phyloP scores from a whole-genome alignment of 2,888 invertebrate species.

The Thyatira batis region DNA sequence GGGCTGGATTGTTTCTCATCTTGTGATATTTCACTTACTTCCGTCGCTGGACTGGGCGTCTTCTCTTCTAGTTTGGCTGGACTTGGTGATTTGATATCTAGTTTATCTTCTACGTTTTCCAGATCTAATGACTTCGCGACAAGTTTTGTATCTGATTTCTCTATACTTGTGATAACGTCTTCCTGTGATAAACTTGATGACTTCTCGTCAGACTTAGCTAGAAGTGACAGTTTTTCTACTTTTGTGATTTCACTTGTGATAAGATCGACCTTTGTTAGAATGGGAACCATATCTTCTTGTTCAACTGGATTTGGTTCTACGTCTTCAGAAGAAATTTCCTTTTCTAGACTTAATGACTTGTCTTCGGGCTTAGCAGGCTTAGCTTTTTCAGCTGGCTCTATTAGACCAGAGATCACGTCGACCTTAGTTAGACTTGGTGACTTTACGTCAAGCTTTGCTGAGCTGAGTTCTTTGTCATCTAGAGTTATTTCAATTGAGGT shows the following conservation, averaged over 20 bases:
- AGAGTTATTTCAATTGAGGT: constrained; percentile 5
- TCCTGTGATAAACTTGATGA: no score
- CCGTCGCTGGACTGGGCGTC: constrained; percentile 5
- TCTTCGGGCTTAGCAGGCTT: constrained; percentile 1
- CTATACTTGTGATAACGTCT: no score
- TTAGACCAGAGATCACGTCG: background rate
- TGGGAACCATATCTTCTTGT: background rate
- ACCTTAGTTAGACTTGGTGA: no score
- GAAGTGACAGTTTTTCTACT: constrained; percentile 7
- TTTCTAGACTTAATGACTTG: background rate
- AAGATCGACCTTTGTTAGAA: no score
- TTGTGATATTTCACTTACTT: no score
- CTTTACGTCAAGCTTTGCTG: no score
- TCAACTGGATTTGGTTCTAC: constrained; percentile 3
- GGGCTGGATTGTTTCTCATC: no score
- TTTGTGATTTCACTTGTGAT: constrained; percentile 9
- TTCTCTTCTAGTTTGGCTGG: constrained; percentile 5
- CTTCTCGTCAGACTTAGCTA: constrained; percentile 6
- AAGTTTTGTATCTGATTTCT: background rate
- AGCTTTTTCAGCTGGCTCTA: constrained; percentile 12
- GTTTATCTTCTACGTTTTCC: no score
- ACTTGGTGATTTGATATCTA: background rate
- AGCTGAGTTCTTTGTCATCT: background rate
- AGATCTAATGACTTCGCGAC: constrained; percentile 12
- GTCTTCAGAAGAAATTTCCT: background rate